Evolutionary conservation across 2,888 invertebrate species (phyloP), one percentile per base, ranked within the genome.

Genomic region (Lepeophtheirus nordmannii): DNA sequence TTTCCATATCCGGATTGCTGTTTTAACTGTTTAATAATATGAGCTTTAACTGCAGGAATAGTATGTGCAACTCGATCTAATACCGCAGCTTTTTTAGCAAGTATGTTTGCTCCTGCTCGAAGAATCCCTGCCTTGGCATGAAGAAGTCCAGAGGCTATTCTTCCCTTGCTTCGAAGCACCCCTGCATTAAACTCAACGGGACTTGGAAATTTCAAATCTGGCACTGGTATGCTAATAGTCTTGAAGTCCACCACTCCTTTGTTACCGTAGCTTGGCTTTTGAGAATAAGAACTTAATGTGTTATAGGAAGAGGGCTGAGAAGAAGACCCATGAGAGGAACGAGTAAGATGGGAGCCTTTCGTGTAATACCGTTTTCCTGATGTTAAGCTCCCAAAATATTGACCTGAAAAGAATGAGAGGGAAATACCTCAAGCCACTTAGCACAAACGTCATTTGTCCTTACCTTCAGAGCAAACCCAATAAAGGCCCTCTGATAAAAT

Each of bases 281-380:
- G 17, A 38, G 61, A 38, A n/a, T 10, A 30, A 30, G 30, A 30
- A 30, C 30, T n/a, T 1, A 39, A 58, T 3, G 57, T 12, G 58
- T 58, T 58, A 37, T 65, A 65, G 14, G 58, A 58, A 7, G 65
- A 58, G 10, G 38, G 20, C 22, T 17, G 53, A 10, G 58, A n/a
- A 9, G 37, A 39, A 9, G 58, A 17, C 17, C 57, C 57, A 22
- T 65, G 41, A 30, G 37, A 30, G 60, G 30, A 60, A 38, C 60
- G 37, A 37, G 20, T 22, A 30, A 14, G 37, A 10, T 9, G 30
- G 12, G 17, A 17, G 22, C 60, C 37, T n/a, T 39, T 46, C 8
- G 79, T 87, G 87, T 76, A 89, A 85, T 78, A 89, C 89, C 77
- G 87, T 86, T 80, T 88, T 88, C 73, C 72, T 72, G 63, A 86